Evolutionary conservation across 2,113 vertebrate genomes (phyloP).

Genomic region (Polypterus bichir): DNA sequence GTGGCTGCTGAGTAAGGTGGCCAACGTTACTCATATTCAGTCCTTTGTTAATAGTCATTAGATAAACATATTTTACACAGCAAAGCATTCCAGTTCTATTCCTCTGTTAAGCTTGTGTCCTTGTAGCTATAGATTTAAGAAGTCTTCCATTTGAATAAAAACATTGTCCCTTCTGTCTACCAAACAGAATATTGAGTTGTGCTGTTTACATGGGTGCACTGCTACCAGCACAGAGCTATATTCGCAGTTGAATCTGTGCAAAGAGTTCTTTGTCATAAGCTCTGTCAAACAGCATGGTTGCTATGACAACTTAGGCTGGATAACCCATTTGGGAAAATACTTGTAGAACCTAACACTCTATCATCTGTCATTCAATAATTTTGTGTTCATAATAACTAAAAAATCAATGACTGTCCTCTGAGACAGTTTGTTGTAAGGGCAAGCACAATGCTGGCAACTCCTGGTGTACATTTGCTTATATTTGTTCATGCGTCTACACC

Average conservation of each 20-base stretch:
- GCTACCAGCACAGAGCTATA: conserved; percentile 35
- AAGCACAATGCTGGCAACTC: conserved; percentile 17
- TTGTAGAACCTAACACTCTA: conserved; percentile 66
- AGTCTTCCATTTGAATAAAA: conserved; percentile 12
- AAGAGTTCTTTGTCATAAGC: conserved; percentile 59
- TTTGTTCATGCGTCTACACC: conserved; percentile 14
- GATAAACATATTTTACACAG: no score
- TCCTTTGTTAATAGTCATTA: no score
- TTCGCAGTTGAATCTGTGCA: conserved; percentile 53
- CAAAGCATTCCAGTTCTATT: neutral
- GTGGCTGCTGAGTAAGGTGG: no score
- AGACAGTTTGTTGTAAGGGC: conserved; percentile 48
- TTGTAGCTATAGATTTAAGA: conserved; percentile 1
- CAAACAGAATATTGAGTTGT: conserved; percentile 22
- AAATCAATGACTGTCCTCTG: conserved; percentile 69
- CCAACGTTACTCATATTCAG: no score
- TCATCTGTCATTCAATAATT: conserved; percentile 84
- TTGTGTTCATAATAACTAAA: conserved; percentile 76
- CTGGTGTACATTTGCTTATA: conserved; percentile 19
- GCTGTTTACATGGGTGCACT: conserved; percentile 20
- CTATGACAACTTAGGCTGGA: conserved; percentile 53
- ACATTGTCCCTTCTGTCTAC: conserved; percentile 20
- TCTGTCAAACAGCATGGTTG: conserved; percentile 62
- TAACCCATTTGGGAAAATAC: conserved; percentile 63
- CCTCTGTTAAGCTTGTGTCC: conserved; percentile 1